Base-by-base conservation (phyloP, 2,113 vertebrate species). In the Carassius gibelio region DNA sequence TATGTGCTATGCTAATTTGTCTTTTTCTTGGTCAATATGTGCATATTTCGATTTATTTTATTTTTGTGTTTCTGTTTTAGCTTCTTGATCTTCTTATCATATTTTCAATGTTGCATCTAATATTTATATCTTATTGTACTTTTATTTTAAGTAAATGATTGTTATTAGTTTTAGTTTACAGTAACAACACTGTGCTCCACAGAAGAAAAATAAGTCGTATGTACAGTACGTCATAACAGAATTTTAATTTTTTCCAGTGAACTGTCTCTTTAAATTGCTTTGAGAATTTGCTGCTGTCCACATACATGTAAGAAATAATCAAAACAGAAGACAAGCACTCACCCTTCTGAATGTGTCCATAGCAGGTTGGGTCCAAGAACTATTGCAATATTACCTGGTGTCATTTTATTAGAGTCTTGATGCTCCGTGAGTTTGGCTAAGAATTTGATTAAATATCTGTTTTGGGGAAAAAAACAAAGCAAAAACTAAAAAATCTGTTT, bases 331-430 rank as follows among this genome's bases (percentile, higher is more conserved):
- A 61, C 15, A 15, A 17, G 36, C 36, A 86, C 96, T 90, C 90
- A 99, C 98, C 96, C 95, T 66, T 99, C 98, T 0, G 96, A 95
- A 87, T 96, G 96, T 0, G 97, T 96, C 98, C 98, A 99, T 0
- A 99, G 94, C 71, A 99, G 94, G 89, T 99, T 99, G 82, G 98
- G 98, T 5, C 98, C 98, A 75, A 99, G 94, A 66, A 99, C 97
- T 34, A 99, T 99, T 5, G 98, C 98, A 94, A 98, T 97, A 75
- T 99, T 99, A 79, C 97, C 97, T 0, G 98, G 96, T 0, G 98
- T 98, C 98, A 99, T 99, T 93, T 99, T 99, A 90, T 99, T 99
- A 14, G 91, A 81, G 10, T 99, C 98, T 90, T 99, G 98, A 92
- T 96, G 97, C 85, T 99, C 98, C 0, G 96, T 97, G 48, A 99